Base-by-base conservation (phyloP, 2,888 invertebrate genomes). In the Ichneumoninae sp. region DNA sequence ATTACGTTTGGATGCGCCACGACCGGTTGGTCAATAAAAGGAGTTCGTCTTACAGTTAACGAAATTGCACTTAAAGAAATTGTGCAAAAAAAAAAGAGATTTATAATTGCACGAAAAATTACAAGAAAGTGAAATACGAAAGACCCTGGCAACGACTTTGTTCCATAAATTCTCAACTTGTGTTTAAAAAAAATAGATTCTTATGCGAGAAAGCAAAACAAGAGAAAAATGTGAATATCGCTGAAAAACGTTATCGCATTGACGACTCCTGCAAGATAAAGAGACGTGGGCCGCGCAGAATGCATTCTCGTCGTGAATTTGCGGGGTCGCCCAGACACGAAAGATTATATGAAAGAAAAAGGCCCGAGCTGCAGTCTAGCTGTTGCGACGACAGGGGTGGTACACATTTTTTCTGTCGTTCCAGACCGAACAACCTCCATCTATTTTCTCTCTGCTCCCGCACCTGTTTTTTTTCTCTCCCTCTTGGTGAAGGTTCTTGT, bases 1-100 rank as follows among this genome's bases (percentile, higher is more conserved):
- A 91, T 91, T 90, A 89, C 86, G 52, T 82, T 75, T 85, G 86
- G 83, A 87, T 84, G 54, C 76, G 76, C 70, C 54, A 2, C 62
- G 30, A 30, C 1, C 26, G 13, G 62, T 62, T 30, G 62, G n/a
- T n/a, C 62, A 33, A 33, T n/a, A 62, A n/a, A 60, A 60, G 5
- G 16, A 16, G 13, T 33, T 16, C 5, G 5, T n/a, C 5, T 60
- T 3, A 13, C 60, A 16, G 16, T 26, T 10, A 26, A 4, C 22
- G 10, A 33, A 33, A 30, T 13, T 33, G 62, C 62, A 30, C 16
- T 33, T 33, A 30, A 33, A 1, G 22, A 26, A 57, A 22, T 10
- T 13, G 22, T 13, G 22, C 57, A 22, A 26, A 22, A 57, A 13
- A 13, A 26, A 26, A 57, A 13, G 22, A 57, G 3, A 26, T 22